Evolutionary conservation across 1,140 invertebrate species (phyloP).

Genomic region (Listronotus oregonensis): DNA sequence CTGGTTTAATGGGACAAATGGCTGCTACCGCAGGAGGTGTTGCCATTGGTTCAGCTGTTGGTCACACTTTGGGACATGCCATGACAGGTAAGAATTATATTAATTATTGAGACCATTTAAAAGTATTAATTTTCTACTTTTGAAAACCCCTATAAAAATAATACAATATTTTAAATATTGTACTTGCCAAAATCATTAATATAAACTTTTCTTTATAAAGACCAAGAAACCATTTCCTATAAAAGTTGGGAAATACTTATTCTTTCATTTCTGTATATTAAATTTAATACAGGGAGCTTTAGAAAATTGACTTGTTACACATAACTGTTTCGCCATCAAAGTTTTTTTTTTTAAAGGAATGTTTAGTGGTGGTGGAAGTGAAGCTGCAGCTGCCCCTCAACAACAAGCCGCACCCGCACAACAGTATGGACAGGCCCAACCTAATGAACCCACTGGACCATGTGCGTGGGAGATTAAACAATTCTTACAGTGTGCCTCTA

Average conservation of each 20-base stretch:
- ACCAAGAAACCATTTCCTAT: too few species aligned
- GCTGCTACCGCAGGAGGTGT: slow-evolving; percentile 89
- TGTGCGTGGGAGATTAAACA: slow-evolving; percentile 84
- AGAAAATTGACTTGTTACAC: too few species aligned
- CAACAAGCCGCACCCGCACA: slow-evolving; percentile 51
- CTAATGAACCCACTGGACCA: slow-evolving; percentile 65
- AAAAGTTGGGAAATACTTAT: too few species aligned
- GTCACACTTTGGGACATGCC: slow-evolving; percentile 83
- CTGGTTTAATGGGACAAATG: slow-evolving; percentile 81
- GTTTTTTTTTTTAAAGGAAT: background rate
- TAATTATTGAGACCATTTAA: too few species aligned
- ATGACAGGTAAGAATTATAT: slow-evolving; percentile 64
- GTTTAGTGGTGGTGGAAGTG: slow-evolving; percentile 32
- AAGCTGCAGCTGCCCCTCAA: slow-evolving; percentile 53
- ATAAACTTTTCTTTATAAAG: too few species aligned
- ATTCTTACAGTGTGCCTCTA: slow-evolving; percentile 62
- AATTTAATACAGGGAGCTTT: too few species aligned
- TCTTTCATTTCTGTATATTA: too few species aligned
- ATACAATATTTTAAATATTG: too few species aligned
- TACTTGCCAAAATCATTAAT: too few species aligned
- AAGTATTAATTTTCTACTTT: too few species aligned
- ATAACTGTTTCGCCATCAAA: too few species aligned
- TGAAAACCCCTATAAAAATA: too few species aligned
- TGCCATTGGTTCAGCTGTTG: slow-evolving; percentile 85
- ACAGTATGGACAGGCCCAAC: slow-evolving; percentile 51